Evolutionary conservation across 1,140 invertebrate genomes (phyloP).

Genomic region (Pararge aegeria): DNA sequence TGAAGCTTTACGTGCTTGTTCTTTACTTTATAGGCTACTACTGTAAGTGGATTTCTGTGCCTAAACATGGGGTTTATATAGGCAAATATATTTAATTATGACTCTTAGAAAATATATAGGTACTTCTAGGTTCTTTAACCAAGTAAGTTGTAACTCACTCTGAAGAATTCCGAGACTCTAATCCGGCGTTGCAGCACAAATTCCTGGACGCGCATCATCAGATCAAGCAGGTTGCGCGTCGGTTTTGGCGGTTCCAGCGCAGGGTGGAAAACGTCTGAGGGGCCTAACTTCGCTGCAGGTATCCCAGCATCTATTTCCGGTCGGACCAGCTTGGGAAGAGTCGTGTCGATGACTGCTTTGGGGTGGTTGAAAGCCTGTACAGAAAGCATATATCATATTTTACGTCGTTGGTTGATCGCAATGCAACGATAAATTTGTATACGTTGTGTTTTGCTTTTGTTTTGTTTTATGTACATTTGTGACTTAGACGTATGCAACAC

Average conservation of each 20-base stretch:
- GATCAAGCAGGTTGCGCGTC: conserved; percentile 59
- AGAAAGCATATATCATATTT: no score
- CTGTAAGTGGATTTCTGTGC: no score
- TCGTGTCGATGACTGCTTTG: conserved; percentile 81
- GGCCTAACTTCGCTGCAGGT: conserved; percentile 77
- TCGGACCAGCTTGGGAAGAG: conserved; percentile 82
- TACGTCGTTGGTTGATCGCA: no score
- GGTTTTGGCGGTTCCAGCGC: conserved; percentile 66
- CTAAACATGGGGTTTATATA: no score
- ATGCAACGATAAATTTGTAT: neutral
- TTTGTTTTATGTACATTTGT: no score
- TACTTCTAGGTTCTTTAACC: no score
- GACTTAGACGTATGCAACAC: no score
- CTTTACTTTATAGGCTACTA: no score
- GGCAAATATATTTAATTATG: no score
- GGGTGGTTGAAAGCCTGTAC: conserved; percentile 72
- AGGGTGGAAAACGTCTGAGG: conserved; percentile 81
- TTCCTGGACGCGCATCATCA: conserved; percentile 80
- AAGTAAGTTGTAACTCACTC: conserved; percentile 64
- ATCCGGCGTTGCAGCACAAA: conserved; percentile 82
- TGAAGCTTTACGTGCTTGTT: no score
- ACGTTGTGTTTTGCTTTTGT: no score
- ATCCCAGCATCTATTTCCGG: conserved; percentile 81
- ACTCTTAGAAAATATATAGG: no score
- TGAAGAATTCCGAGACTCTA: conserved; percentile 83